A percentile compares a stretch with the other conserved stretches of the same genome.
Conservation (phyloP, 2,888 invertebrate species). For the Parthenolecanium corni region DNA sequence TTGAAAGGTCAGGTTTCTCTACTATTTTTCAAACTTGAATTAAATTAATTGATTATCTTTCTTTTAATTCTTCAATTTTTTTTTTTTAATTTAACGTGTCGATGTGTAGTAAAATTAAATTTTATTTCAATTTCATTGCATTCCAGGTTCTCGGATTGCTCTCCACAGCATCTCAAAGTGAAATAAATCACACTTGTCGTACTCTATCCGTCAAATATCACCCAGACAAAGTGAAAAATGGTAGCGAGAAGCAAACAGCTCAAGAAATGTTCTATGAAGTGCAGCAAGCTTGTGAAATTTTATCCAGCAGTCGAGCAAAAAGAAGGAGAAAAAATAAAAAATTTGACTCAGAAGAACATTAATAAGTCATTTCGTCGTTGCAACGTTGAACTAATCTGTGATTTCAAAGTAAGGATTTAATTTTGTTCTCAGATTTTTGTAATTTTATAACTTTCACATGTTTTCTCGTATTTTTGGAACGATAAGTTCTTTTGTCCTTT, state of each 20-base stretch:
- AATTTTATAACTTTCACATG: background rate
- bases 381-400: background rate
- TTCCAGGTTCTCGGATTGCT: conserved; percentile 59
- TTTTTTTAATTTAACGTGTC: no score
- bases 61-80: no score
- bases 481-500: background rate
- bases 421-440: background rate
- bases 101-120: no score
- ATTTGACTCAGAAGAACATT: conserved; percentile 30
- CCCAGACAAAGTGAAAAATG: conserved; percentile 79
- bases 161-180: conserved; percentile 68
- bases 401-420: conserved; percentile 8
- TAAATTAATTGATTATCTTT: no score
- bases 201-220: conserved; percentile 73
- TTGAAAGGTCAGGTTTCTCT: no score
- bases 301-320: conserved; percentile 70
- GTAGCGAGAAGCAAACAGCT: conserved; percentile 52
- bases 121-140: no score
- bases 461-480: background rate
- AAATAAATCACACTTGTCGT: conserved; percentile 73
- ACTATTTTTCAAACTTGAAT: no score
- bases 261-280: conserved; percentile 85
- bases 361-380: background rate
- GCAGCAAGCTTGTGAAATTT: conserved; percentile 79
- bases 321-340: conserved; percentile 62